Evolutionary conservation across 2,888 invertebrate genomes (phyloP).

Genomic region (Colostygia pectinataria): DNA sequence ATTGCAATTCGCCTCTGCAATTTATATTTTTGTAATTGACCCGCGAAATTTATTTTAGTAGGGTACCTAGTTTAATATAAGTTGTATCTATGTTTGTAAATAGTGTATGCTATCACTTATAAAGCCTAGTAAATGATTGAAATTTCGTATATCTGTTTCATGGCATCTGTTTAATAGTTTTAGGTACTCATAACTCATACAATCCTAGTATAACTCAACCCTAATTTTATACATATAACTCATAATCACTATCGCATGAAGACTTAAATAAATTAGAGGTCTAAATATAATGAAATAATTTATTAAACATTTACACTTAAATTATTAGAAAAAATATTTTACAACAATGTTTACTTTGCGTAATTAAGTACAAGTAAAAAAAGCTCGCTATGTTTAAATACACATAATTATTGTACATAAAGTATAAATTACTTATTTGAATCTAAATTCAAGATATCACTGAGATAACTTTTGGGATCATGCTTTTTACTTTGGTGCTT

Average conservation of each 20-base stretch:
- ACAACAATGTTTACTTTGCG: too few relatives aligned
- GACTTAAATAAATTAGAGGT: too few relatives aligned
- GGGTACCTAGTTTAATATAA: background rate
- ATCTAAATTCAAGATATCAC: slow-evolving; percentile 60
- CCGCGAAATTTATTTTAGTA: background rate
- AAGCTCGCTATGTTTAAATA: too few relatives aligned
- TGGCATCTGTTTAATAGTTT: too few relatives aligned
- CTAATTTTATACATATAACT: too few relatives aligned
- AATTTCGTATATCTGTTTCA: background rate
- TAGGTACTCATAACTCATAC: too few relatives aligned
- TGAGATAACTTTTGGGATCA: slow-evolving; percentile 52
- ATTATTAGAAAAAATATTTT: too few relatives aligned
- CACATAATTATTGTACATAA: too few relatives aligned
- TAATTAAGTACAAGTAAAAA: background rate
- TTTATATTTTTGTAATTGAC: slow-evolving; percentile 18
- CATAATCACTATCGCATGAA: too few relatives aligned
- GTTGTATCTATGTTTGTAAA: background rate
- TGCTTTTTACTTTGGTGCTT: slow-evolving; percentile 38
- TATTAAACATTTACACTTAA: slow-evolving; percentile 10
- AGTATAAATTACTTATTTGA: slow-evolving; percentile 36
- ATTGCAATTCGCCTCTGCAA: slow-evolving; percentile 22
- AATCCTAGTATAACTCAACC: too few relatives aligned
- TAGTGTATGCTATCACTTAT: background rate
- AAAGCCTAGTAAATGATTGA: slow-evolving; percentile 7
- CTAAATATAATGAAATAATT: slow-evolving; percentile 3